phyloP scores from a whole-genome alignment of 1,140 invertebrate species.

The Chelonus insularis region DNA sequence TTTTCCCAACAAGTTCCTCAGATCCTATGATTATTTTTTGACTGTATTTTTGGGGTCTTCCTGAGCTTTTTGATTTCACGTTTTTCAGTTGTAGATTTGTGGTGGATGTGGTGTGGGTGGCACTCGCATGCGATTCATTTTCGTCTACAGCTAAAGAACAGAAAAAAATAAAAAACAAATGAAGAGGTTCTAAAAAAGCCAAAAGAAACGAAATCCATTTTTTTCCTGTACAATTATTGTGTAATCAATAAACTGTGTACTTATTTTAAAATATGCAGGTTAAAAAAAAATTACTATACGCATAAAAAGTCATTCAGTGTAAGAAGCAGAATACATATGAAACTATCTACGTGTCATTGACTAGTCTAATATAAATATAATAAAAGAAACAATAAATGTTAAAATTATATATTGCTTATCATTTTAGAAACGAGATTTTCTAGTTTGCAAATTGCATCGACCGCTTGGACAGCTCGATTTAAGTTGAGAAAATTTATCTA shows the following conservation, averaged over 20 bases:
- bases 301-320: neutral
- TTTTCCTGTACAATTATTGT: too few species aligned
- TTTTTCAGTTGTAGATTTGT: constrained; percentile 52
- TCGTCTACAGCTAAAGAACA: constrained; percentile 61
- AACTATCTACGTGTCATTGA: too few species aligned
- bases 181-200: constrained; percentile 51
- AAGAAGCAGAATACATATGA: neutral
- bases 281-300: neutral
- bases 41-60: constrained; percentile 55
- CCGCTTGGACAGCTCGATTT: constrained; percentile 1
- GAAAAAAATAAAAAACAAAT: constrained; percentile 58
- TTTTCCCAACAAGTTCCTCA: constrained; percentile 51
- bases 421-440: neutral
- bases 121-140: constrained; percentile 59
- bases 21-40: constrained; percentile 58
- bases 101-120: constrained; percentile 47
- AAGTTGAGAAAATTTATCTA: neutral
- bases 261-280: too few species aligned
- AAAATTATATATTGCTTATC: too few species aligned
- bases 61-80: constrained; percentile 56
- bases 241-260: too few species aligned
- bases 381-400: too few species aligned
- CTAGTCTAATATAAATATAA: neutral
- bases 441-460: neutral
- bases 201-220: constrained; percentile 39